Evolutionary conservation across 1,140 invertebrate genomes (phyloP), one percentile per base, ranked within the genome.

Genomic region (Plutomurus gul): DNA sequence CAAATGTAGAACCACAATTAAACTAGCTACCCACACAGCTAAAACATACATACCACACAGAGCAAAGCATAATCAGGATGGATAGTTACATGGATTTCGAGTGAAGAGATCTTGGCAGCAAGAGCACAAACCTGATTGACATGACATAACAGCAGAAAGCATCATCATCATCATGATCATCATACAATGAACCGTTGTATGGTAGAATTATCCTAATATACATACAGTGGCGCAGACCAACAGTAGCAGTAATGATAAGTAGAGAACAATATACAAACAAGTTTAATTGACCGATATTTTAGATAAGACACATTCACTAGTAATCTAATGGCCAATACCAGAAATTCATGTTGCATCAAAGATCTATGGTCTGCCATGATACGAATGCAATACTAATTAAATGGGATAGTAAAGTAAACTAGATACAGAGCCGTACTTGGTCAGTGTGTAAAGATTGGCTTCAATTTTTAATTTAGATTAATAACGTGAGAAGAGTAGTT

Each of bases 221-320:
- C n/a, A n/a, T n/a, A 65, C 56, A 33, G 13, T 4, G 18, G 56
- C 20, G 30, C 30, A 18, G 11, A 6, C 7, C 25, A 20, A 8
- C 7, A 10, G 20, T 10, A n/a, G 47, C 18, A 60, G 51, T 60
- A 27, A 22, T 60, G 56, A 30, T 30, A 33, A 65, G 27, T 25
- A 65, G 25, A 51, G 36, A n/a, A 7, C 56, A 65, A 65, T 65
- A 30, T 65, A n/a, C n/a, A 65, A 65, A 65, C 56, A 65, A 65
- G 56, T 65, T 65, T 65, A 65, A 65, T 65, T 65, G 56, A 65
- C 56, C 56, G 56, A 65, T 65, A 65, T 65, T 65, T 65, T 65
- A n/a, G 56, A 65, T 65, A 33, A 65, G 56, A 47, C n/a, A 47
- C 20, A 47, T 47, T 36, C n/a, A 43, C n/a, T n/a, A n/a, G 11